phyloP scores from a whole-genome alignment of 2,113 vertebrate genomes.

The Leptodactylus fuscus region DNA sequence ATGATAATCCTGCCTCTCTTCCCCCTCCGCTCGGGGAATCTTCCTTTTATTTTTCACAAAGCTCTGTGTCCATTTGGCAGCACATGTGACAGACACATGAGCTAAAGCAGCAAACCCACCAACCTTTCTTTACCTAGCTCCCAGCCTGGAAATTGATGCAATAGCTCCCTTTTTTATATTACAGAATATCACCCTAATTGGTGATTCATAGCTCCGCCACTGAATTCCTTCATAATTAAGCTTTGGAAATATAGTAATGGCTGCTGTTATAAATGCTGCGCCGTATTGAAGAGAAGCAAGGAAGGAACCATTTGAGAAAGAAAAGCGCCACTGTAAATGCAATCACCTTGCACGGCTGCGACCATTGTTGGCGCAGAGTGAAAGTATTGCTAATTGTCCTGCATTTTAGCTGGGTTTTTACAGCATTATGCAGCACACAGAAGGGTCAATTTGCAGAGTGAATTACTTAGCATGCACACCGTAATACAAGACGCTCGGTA shows the following conservation, averaged over 20 bases:
- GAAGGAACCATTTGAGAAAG: constrained; percentile 85
- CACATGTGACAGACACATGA: constrained; percentile 11
- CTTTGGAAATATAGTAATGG: constrained; percentile 79
- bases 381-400: constrained; percentile 98
- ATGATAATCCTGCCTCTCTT: neutral
- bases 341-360: constrained; percentile 95
- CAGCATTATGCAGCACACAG: constrained; percentile 92
- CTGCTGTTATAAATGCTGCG: constrained; percentile 76
- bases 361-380: constrained; percentile 89
- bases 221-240: constrained; percentile 85
- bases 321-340: constrained; percentile 93
- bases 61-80: neutral
- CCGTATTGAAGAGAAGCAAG: constrained; percentile 80
- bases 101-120: constrained; percentile 5
- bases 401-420: constrained; percentile 96
- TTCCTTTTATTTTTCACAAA: constrained; percentile 1
- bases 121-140: constrained; percentile 71
- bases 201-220: constrained; percentile 79
- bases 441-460: constrained; percentile 97
- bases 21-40: neutral
- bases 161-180: constrained; percentile 80
- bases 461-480: constrained; percentile 99
- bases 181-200: constrained; percentile 86
- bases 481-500: constrained; percentile 96
- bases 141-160: constrained; percentile 82